Evolutionary conservation across 2,113 vertebrate species (phyloP), one percentile per base, ranked within the genome.

Genomic region (Addax nasomaculatus): DNA sequence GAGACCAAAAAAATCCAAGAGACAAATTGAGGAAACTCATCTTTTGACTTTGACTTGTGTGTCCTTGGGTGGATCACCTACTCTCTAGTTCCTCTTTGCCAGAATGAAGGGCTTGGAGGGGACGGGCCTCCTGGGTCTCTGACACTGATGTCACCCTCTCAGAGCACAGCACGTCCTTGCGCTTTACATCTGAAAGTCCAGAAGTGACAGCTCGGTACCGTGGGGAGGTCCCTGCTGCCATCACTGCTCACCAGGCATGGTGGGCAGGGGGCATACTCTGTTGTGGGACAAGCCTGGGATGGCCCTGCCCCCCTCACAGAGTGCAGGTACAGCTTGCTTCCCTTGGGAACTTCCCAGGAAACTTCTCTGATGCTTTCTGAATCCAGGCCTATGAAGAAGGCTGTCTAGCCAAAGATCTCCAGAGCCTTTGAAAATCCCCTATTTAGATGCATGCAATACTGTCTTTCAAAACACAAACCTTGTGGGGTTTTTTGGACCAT

Each of bases 211-310:
- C 10, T 80, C 0, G 0, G 16, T 30, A 16, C 79, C 14, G 2
- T 11, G 0, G 70, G 51, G 19, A 15, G 5, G 7, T 39, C 57
- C 25, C 16, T 30, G 39, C 57, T 17, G 49, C 70, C 4, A 1
- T 23, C 15, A 1, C 19, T 30, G 36, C 23, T 81, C 36, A 55
- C 36, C 2, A 21, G 12, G 15, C 14, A 0, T 39, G 78, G 78
- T 73, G 15, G 45, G 78, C 2, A 0, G 1, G 15, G 51, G 23
- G 57, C n/a, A 0, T 13, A 17, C 29, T 60, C 14, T 25, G 2
- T 17, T 14, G 17, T 2, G 19, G 27, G 8, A n/a, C 27, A 7
- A 73, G 83, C 49, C 93, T 79, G 4, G 3, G 33, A 25, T n/a
- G 25, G 78, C 49, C 7, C 16, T 3, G 2, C 30, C 17, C 7